phyloP scores from a whole-genome alignment of 2,797 vertebrate genomes.

The Cynodonichthys magdalenae region DNA sequence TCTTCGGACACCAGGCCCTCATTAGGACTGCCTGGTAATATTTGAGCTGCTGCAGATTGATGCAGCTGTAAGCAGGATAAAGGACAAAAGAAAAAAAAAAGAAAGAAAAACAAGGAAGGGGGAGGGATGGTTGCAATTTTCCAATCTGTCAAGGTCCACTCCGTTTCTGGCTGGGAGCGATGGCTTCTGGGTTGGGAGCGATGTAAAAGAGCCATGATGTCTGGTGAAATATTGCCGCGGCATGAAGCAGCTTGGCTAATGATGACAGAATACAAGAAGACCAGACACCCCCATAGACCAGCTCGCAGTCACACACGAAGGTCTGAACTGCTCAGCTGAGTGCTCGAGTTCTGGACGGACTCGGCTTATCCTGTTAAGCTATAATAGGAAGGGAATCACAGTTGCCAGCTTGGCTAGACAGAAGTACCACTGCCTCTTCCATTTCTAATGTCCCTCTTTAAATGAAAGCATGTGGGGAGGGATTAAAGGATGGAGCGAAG shows the following conservation, averaged over 20 bases:
- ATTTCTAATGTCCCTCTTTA: conserved; percentile 65
- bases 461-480: conserved; percentile 50
- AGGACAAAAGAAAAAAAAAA: background rate
- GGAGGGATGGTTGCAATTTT: background rate
- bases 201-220: conserved; percentile 45
- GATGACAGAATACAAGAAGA: conserved; percentile 50
- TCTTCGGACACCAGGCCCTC: conserved; percentile 27
- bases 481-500: conserved; percentile 62
- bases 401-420: conserved; percentile 55
- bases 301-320: conserved; percentile 35
- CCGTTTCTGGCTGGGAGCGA: conserved; percentile 23
- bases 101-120: background rate
- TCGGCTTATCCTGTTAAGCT: conserved; percentile 55
- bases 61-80: conserved; percentile 22
- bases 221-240: conserved; percentile 28
- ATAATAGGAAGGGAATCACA: conserved; percentile 50
- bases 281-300: conserved; percentile 33
- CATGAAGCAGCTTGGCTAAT: conserved; percentile 52
- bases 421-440: conserved; percentile 42
- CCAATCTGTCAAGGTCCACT: conserved; percentile 53
- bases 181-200: conserved; percentile 40
- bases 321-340: conserved; percentile 40
- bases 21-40: conserved; percentile 41
- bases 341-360: conserved; percentile 42
- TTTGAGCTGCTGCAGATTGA: conserved; percentile 28